Base-by-base conservation (phyloP, 2,113 vertebrate genomes). In the Heterotis niloticus region DNA sequence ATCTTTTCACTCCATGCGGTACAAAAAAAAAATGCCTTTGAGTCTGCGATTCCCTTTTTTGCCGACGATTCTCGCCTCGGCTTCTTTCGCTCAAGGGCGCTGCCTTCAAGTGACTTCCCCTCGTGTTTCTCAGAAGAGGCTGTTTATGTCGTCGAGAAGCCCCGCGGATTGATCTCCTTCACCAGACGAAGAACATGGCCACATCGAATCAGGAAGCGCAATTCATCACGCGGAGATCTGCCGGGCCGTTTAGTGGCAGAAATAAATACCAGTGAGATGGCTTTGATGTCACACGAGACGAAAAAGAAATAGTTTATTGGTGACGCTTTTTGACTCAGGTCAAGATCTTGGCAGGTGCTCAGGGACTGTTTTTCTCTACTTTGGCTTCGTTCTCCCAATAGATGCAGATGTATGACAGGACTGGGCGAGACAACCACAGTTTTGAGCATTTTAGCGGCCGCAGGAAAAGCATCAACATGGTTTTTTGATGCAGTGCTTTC, bases 221-320 rank as follows among this genome's bases (percentile, higher is more conserved):
- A 69, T 66, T 29, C 71, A 59, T 65, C 76, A 51, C 75, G 20
- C n/a, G 12, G 28, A 23, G 75, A 51, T 64, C 75, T 51, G 75
- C 52, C 60, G 24, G 62, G 18, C 51, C 60, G 0, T 52, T 64
- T 64, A 64, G 60, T 28, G 18, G 4, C 23, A 51, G 62, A 18
- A 64, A 65, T 65, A 76, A 76, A 64, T 76, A 65, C 62, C 18
- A n/a, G 2, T 4, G 28, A 76, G 44, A 65, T 64, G 29, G 10
- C 59, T 76, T 76, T 76, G 71, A 74, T 74, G 60, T 76, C 60
- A 76, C 17, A 44, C 34, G 18, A 64, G 28, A 51, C 18, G 60
- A 23, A 13, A 65, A n/a, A 54, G 24, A 69, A 29, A 51, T 64
- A 34, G 62, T 66, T 67, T 67, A 67, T 67, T 44, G 64, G 51